Base-by-base conservation (phyloP, 2,888 invertebrate species). In the Norana najaformis region DNA sequence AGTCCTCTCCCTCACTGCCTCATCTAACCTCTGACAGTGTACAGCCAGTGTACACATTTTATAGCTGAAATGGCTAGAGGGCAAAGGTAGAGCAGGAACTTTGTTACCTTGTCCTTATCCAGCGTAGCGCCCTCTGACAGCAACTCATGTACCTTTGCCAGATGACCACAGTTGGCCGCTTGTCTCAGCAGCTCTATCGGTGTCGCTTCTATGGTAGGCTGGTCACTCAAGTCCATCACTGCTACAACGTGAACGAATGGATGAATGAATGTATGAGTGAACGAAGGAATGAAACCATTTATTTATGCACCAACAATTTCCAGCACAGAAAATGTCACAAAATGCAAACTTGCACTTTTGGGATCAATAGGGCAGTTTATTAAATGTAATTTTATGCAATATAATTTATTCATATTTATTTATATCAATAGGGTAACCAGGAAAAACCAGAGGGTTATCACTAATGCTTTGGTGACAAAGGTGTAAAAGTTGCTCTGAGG, bases 31-130 rank as follows among this genome's bases (percentile, higher is more conserved):
- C 47, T 47, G 47, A 47, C 47, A 47, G 47, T 47, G 47, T 47
- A 47, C 47, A 47, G 47, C 18, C 47, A 47, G 47, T 47, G 18
- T 18, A 47, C 47, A 18, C 16, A 47, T 47, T 47, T 18, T 47
- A 47, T n/a, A n/a, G n/a, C n/a, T n/a, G n/a, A n/a, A n/a, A n/a
- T n/a, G n/a, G n/a, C n/a, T n/a, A n/a, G n/a, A n/a, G n/a, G n/a
- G 41, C 41, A 13, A 13, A 41, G 18, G 41, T 41, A 18, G 16
- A 41, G 41, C 41, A 83, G 36, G 30, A 85, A 85, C 34, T n/a
- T n/a, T 20, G 35, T 53, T 53, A 89, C 89, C 89, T 89, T n/a
- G 89, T 89, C 89, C 35, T 53, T 37, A 18, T n/a, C 89, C 0
- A 53, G 47, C 0, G 37, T 69, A 36, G 47, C 47, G 5, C 69